phyloP scores from a whole-genome alignment of 2,888 invertebrate species.

The Atethmia centrago region DNA sequence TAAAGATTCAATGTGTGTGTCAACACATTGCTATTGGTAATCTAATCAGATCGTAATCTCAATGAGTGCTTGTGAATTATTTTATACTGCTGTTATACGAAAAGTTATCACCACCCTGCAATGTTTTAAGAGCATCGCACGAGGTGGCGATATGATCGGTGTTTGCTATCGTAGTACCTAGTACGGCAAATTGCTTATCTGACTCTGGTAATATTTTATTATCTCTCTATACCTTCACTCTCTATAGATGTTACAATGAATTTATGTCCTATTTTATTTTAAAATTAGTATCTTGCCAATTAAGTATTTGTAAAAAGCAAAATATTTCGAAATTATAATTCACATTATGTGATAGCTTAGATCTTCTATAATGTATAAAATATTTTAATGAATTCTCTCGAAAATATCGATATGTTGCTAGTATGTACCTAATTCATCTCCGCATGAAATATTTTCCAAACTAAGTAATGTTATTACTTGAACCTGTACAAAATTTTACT shows the following conservation, averaged over 20 bases:
- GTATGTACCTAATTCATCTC: slow-evolving; percentile 77
- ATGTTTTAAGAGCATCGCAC: slow-evolving; percentile 85
- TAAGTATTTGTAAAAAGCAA: slow-evolving; percentile 85
- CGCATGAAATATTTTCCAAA: slow-evolving; percentile 68
- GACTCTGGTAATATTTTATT: slow-evolving; percentile 78
- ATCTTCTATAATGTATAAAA: slow-evolving; percentile 84
- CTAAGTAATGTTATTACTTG: slow-evolving; percentile 71
- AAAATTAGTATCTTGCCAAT: slow-evolving; percentile 87
- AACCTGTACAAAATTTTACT: slow-evolving; percentile 86
- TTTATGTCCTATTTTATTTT: slow-evolving; percentile 81
- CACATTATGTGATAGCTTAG: slow-evolving; percentile 88
- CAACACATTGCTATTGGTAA: slow-evolving; percentile 80
- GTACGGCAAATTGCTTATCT: slow-evolving; percentile 86
- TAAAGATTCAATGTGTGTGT: slow-evolving; percentile 75
- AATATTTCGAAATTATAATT: slow-evolving; percentile 81
- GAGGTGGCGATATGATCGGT: slow-evolving; percentile 77
- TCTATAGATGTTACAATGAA: slow-evolving; percentile 85
- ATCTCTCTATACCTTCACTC: slow-evolving; percentile 88
- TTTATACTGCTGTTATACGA: slow-evolving; percentile 76
- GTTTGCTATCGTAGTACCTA: slow-evolving; percentile 88
- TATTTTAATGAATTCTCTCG: slow-evolving; percentile 74
- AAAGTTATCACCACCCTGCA: slow-evolving; percentile 82
- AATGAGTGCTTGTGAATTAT: slow-evolving; percentile 84
- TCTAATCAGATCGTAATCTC: slow-evolving; percentile 86
- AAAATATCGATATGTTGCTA: slow-evolving; percentile 78